Base-by-base conservation (phyloP, 2,797 vertebrate species). In the Peromyscus aztecus region DNA sequence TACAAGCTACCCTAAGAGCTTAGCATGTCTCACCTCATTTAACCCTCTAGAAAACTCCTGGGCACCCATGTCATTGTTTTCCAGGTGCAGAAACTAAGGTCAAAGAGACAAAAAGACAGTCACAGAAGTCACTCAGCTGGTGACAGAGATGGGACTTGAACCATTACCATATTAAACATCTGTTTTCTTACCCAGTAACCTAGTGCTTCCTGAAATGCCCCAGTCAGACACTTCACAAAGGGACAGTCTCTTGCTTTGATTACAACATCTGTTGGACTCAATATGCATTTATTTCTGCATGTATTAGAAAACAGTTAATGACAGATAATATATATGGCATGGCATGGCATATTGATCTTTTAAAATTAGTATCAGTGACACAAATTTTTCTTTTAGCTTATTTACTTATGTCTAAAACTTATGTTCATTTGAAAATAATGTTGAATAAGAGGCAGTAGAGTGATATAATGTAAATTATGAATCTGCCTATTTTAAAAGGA, bases 311-410 rank as follows among this genome's bases (percentile, higher is more conserved):
- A 88, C 77, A 84, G 63, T 46, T 75, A 91, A 75, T 59, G 73
- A 90, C 8, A 75, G 69, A 71, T 63, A 55, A 27, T 81, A 21
- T 75, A 82, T 83, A 65, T 83, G n/a, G 10, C 19, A 63, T 82
- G 31, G 5, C 27, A 57, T 27, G 31, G 16, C 65, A 67, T 73
- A 37, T 23, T 89, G 92, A 89, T 78, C 88, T 85, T 95, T 89
- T 81, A 75, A 67, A 86, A 40, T 94, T 91, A 90, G 76, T 0
- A 77, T 91, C 85, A 46, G 46, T 67, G 37, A 91, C 16, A 57
- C 24, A 87, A 59, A 81, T 84, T 91, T 34, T n/a, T 87, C 46
- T 85, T 93, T 90, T 80, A 87, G 86, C 12, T 67, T 94, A 63
- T 37, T 95, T 88, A 61, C 80, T 81, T 46, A 92, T 43, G 24